Conservation (phyloP, 2,797 vertebrate genomes). For the Martes flavigula region DNA sequence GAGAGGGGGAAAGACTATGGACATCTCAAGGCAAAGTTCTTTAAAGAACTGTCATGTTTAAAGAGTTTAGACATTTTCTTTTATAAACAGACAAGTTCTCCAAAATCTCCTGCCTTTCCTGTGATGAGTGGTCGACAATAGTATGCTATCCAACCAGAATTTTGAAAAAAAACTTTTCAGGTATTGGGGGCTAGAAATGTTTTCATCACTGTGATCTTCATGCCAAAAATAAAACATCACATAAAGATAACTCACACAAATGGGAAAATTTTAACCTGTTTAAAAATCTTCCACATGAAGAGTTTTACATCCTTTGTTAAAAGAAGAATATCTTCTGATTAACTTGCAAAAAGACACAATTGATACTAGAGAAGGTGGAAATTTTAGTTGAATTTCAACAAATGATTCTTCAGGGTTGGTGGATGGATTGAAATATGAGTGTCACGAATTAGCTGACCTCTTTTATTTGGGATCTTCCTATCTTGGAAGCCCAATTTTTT, state of each 20-base stretch:
- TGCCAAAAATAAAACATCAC: not conserved
- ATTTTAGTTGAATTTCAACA: not conserved
- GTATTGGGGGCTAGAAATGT: not conserved
- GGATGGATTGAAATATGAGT: not conserved
- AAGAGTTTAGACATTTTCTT: not conserved
- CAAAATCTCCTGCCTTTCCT: not conserved
- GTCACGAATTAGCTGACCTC: not conserved
- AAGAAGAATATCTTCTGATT: not conserved
- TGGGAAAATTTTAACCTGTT: not conserved
- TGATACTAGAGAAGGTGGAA: not conserved
- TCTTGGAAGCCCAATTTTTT: not conserved
- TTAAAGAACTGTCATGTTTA: not conserved
- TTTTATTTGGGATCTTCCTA: not conserved
- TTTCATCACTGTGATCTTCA: not conserved
- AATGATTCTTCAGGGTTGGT: not conserved
- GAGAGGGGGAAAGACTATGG: not conserved
- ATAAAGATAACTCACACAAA: not conserved
- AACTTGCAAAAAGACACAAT: not conserved
- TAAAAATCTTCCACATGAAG: not conserved
- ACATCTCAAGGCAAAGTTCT: not conserved
- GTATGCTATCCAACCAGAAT: not conserved
- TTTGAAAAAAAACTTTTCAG: not conserved
- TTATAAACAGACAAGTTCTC: not conserved
- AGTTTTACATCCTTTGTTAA: not conserved
- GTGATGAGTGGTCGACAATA: not conserved